phyloP scores from a whole-genome alignment of 1,140 invertebrate species.

The Brachionus sp. region DNA sequence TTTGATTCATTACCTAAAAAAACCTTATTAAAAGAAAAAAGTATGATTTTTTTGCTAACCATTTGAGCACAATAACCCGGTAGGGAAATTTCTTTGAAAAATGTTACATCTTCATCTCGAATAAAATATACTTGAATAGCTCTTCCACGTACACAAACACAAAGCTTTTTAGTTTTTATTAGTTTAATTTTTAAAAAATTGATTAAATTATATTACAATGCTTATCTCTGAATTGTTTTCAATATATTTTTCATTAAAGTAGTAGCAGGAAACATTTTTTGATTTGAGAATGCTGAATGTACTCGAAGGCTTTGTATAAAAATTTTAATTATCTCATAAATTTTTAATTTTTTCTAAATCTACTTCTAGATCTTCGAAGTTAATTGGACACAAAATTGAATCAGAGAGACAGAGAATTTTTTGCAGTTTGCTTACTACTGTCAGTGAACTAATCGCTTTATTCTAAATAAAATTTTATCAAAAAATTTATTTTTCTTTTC shows the following conservation, averaged over 20 bases:
- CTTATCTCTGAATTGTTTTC: not conserved
- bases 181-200: not conserved
- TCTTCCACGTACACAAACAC: constrained; percentile 29
- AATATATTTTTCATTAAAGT: constrained; percentile 29
- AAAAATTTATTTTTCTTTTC: not conserved
- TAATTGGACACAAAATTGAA: not conserved
- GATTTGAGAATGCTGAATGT: not conserved
- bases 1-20: constrained; percentile 19
- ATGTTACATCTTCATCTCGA: not conserved
- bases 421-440: not conserved
- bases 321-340: not conserved
- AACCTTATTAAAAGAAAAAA: not conserved
- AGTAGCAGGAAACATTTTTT: constrained; percentile 25
- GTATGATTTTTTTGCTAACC: not conserved
- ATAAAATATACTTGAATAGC: constrained; percentile 24
- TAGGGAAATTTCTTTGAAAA: constrained; percentile 21
- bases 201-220: not conserved
- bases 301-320: not conserved
- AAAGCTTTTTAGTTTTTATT: not conserved
- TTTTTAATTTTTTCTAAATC: not conserved
- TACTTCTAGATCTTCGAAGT: constrained; percentile 37
- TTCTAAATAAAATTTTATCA: not conserved
- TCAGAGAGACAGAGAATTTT: constrained; percentile 38
- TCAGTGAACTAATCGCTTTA: constrained; percentile 6
- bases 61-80: constrained; percentile 12